Evolutionary conservation across 2,888 invertebrate species (phyloP).

Genomic region (Oxycera nigricornis): DNA sequence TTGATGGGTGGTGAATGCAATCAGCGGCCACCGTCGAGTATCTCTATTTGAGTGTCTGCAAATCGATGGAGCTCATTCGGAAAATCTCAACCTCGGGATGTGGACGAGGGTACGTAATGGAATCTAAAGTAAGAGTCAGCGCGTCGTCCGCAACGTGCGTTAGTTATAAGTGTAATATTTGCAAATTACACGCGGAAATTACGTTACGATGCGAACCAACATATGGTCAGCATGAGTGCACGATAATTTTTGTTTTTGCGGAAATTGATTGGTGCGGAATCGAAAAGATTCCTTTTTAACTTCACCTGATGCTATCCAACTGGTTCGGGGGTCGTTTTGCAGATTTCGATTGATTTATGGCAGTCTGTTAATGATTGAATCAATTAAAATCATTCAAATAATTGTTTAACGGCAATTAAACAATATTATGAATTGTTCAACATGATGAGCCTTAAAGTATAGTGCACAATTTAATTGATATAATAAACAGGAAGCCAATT

Average conservation of each 20-base stretch:
- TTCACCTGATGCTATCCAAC: no score
- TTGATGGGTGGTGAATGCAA: constrained; percentile 20
- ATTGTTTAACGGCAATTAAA: no score
- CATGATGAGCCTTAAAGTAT: no score
- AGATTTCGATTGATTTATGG: no score
- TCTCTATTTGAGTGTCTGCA: neutral
- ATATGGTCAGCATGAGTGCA: neutral
- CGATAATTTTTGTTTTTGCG: neutral
- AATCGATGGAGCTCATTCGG: neutral
- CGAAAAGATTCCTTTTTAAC: neutral
- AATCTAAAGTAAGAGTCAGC: neutral
- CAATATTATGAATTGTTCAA: no score
- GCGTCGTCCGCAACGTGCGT: neutral
- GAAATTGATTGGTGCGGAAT: neutral
- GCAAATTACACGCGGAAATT: constrained; percentile 6
- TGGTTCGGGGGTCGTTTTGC: no score
- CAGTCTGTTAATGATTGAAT: no score
- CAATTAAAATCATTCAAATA: no score
- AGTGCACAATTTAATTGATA: no score
- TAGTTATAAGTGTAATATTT: neutral
- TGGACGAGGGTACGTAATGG: neutral
- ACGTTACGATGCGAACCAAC: neutral
- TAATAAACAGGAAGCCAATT: no score
- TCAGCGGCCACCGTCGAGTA: neutral
- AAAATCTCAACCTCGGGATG: neutral